Evolutionary conservation across 2,888 invertebrate species (phyloP), one percentile per base, ranked within the genome.

Genomic region (Ceriagrion tenellum): DNA sequence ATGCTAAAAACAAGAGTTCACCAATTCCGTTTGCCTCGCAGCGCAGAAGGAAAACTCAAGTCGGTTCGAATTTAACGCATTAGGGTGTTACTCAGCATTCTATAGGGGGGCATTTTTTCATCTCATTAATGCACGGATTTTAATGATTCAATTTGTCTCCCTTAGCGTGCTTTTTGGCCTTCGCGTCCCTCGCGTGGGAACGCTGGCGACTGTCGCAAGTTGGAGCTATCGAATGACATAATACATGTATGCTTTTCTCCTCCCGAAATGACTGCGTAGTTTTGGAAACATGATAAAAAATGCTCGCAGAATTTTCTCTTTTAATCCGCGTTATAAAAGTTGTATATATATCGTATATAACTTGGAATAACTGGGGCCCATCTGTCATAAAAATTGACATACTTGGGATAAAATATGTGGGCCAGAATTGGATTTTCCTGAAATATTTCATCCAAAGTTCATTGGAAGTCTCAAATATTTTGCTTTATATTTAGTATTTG

Each of bases 51-150:
- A 90, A 90, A 90, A 30, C 35, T 81, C 81, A 12, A 81, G 81
- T 81, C 18, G 81, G 81, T 81, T 35, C 81, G 18, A 16, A 35
- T 81, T 81, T 18, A 12, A 59, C 90, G 90, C 90, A 91, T 91
- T 91, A 91, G 35, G 56, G 90, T 35, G 59, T 91, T 91, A 91
- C 90, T 91, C 90, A 91, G 90, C 90, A 91, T 59, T 91, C 90
- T 91, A 18, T n/a, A 16, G 59, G n/a, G n/a, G 23, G 35, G 30
- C 59, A 30, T 91, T 91, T 91, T 91, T 59, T 91, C 90, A 56
- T 81, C 81, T 81, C 81, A 81, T 81, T 91, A 59, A 91, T 91
- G 30, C 59, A 59, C 56, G 35, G 90, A 55, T 91, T 59, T 59
- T 59, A 91, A 91, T 91, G 59, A 40, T n/a, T 35, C 40, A 56